Percentiles rank a stretch among this genome's conserved stretches.
These are phyloP conservation scores for Thaumatotibia leucotreta DNA, from an alignment of 1,140 invertebrate species.

Conservation along the genomic window DNA sequence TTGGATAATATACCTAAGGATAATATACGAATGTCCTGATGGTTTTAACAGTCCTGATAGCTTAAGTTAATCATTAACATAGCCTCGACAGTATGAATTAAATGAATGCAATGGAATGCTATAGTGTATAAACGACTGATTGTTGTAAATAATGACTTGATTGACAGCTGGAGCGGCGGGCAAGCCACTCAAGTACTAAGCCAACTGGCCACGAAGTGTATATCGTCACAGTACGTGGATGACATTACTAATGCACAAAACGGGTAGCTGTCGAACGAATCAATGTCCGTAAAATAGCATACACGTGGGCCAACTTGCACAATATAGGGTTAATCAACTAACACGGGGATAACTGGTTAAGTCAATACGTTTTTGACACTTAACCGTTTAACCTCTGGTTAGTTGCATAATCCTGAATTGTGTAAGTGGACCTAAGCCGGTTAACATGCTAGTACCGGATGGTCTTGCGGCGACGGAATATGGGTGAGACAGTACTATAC, in stretches of 20 bases:
- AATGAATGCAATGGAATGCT: not conserved
- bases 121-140: conserved; percentile 13
- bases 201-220: conserved; percentile 61
- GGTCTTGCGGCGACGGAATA: no score
- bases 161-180: conserved; percentile 62
- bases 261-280: conserved; percentile 35
- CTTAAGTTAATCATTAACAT: not conserved
- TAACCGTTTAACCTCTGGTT: no score
- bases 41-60: not conserved
- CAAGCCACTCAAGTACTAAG: conserved; percentile 43
- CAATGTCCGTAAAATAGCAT: conserved; percentile 23
- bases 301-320: no score
- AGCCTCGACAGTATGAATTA: not conserved
- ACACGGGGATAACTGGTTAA: no score
- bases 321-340: no score
- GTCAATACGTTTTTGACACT: no score
- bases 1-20: no score
- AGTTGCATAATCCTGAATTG: no score
- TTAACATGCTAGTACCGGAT: no score
- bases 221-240: conserved; percentile 67
- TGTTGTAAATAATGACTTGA: conserved; percentile 31
- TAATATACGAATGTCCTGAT: no score
- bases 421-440: no score
- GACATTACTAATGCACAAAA: conserved; percentile 51
- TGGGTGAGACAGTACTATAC: no score